A percentile compares a stretch with the other conserved stretches of the same genome.
Evolutionary conservation across 37 sponge, comb jelly and placozoan species (phyloP).

Genomic region (Eunapius fragilis): DNA sequence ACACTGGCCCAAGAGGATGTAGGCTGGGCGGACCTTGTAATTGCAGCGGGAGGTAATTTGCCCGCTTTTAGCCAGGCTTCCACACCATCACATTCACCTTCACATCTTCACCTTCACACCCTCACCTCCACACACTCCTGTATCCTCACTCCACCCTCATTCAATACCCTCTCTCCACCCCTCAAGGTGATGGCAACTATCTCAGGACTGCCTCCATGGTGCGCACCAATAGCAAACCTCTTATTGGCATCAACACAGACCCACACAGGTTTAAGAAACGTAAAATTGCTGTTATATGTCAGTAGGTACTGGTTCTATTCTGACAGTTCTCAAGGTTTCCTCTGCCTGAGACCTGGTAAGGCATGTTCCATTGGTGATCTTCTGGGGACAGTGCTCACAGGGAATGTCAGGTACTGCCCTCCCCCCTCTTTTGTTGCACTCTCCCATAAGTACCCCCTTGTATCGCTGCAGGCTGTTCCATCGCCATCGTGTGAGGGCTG

Average conservation of each 20-base stretch:
- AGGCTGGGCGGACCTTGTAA: constrained; percentile 72
- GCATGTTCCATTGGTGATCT: not conserved
- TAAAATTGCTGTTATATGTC: not conserved
- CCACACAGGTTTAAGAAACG: constrained; percentile 45
- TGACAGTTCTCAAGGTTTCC: constrained; percentile 62
- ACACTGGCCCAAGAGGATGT: constrained; percentile 53
- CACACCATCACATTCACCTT: not conserved
- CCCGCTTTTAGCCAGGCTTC: not conserved
- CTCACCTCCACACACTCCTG: not conserved
- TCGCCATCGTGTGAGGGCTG: constrained; percentile 25
- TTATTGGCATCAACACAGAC: constrained; percentile 84
- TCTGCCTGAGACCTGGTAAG: constrained; percentile 36
- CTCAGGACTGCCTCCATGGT: constrained; percentile 65
- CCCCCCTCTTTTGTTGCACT: too few relatives aligned
- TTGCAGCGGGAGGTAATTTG: constrained; percentile 73
- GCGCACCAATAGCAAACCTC: constrained; percentile 35
- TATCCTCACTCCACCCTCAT: not conserved
- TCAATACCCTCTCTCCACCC: not conserved
- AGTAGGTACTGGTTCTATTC: not conserved
- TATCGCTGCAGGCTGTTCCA: constrained; percentile 6
- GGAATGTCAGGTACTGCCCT: constrained; percentile 26
- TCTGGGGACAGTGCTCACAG: constrained; percentile 39
- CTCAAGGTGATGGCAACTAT: constrained; percentile 79
- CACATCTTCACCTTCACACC: not conserved
- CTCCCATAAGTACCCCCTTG: too few relatives aligned